Evolutionary conservation across 2,888 invertebrate species (phyloP), one percentile per base, ranked within the genome.

Genomic region (Gerris lacustris): DNA sequence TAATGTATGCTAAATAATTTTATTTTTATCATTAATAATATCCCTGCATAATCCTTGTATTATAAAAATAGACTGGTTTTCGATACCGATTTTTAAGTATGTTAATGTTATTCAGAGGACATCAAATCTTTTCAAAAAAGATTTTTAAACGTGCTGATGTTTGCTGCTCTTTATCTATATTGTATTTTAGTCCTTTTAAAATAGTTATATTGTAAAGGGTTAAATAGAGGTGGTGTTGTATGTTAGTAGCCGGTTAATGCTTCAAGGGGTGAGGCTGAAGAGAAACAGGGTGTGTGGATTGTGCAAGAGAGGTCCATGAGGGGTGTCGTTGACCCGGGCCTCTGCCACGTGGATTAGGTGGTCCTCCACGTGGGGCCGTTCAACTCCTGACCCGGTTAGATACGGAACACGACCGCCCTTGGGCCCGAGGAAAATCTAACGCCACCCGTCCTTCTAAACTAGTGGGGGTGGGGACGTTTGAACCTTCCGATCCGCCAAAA

Each of bases 251-350:
- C 15, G 55, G 55, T 55, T 55, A 55, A 55, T 55, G 15, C 15
- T 11, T 15, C 9, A 9, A 55, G 55, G 55, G 55, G 55, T 55
- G 55, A 55, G 55, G 55, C 9, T 55, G 11, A 15, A 55, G 55
- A 15, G 55, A 55, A 15, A 11, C 11, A 15, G 15, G 15, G 55
- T 55, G 15, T 31, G 55, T 55, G 55, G 15, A 55, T 55, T 55
- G 55, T 55, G 55, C 15, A 55, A 55, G 55, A 55, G 55, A 55
- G 55, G 55, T 15, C 55, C 15, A 55, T 9, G 55, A 55, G 15
- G 31, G 15, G 15, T 55, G 55, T 55, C 55, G 72, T 72, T 73
- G 72, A 55, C 72, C 73, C 71, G 72, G 73, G 73, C 72, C 73
- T 44, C 66, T 72, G 70, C 70, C 73, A 73, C 73, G 73, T 73